Base-by-base conservation (phyloP, 2,797 vertebrate species). In the Ataeniobius toweri region DNA sequence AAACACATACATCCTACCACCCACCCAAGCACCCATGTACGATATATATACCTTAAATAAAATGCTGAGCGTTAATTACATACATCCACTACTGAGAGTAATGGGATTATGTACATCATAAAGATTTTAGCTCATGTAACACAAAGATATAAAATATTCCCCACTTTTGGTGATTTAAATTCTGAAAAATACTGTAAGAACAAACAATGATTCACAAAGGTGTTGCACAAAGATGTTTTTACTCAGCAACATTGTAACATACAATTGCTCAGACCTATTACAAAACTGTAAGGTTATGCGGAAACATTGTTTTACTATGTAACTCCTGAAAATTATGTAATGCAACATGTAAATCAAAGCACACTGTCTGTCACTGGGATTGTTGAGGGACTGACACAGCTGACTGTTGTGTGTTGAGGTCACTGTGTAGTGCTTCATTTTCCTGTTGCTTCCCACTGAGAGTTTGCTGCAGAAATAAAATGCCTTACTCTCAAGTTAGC, bases 371-470 rank as follows among this genome's bases (percentile, higher is more conserved):
- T 24, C 20, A 22, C 18, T 3, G 39, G 65, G 51, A 53, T 53
- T 20, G 16, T 53, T 53, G 51, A 16, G 18, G 20, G 51, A 53
- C 51, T 53, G 51, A 53, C 18, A 18, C 51, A 53, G 20, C 18
- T 20, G 16, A 53, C 20, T 20, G 51, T 53, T 53, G 18, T 13
- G 10, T 46, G 41, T 48, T 48, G 41, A 44, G 2, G 41, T 16
- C 67, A 69, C 67, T 26, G 8, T 69, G 67, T 46, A 46, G 10
- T n/a, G 67, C 41, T 69, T 69, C 67, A 46, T 48, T 48, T 46
- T 26, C 67, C 67, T 0, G 41, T 69, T 46, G 67, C 13, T 26
- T 4, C 24, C 13, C 41, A 16, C 24, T 14, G 41, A 53, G 51
- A 69, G 41, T 69, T n/a, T 13, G 41, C 67, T 26, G 67, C 24